phyloP scores from a whole-genome alignment of 2,113 vertebrate genomes.

The Puma concolor region DNA sequence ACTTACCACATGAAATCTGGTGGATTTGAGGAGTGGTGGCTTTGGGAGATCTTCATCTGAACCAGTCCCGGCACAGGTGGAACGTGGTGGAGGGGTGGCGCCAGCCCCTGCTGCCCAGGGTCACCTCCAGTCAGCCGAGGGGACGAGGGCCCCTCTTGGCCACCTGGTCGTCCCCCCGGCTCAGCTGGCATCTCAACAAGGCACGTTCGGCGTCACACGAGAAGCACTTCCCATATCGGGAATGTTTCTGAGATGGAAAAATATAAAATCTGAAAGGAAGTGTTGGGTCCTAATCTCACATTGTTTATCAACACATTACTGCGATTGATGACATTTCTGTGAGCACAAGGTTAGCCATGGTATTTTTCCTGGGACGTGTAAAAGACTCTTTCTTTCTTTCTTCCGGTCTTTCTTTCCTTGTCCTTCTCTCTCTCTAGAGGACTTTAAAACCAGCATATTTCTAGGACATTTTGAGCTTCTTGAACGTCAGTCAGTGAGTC shows the following conservation, averaged over 20 bases:
- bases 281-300: background rate
- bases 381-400: background rate
- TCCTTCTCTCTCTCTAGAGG: background rate
- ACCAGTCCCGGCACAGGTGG: rapidly evolving
- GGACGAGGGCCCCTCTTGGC: background rate
- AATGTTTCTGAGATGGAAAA: conserved; percentile 32
- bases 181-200: background rate
- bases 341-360: conserved; percentile 3
- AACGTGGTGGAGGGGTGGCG: background rate
- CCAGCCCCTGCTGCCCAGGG: background rate
- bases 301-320: conserved; percentile 42
- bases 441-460: background rate
- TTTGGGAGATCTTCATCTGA: background rate
- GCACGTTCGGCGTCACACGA: background rate
- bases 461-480: background rate
- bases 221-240: background rate
- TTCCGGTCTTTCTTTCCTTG: no score
- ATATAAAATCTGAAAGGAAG: conserved; percentile 12
- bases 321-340: conserved; percentile 21
- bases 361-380: background rate
- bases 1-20: rapidly evolving
- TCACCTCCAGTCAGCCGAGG: no score
- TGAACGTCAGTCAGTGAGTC: background rate
- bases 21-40: background rate
- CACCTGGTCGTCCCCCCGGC: no score